These are phyloP conservation scores for Channa argus DNA, from an alignment of 2,113 vertebrate species.

Conservation along the genomic window DNA sequence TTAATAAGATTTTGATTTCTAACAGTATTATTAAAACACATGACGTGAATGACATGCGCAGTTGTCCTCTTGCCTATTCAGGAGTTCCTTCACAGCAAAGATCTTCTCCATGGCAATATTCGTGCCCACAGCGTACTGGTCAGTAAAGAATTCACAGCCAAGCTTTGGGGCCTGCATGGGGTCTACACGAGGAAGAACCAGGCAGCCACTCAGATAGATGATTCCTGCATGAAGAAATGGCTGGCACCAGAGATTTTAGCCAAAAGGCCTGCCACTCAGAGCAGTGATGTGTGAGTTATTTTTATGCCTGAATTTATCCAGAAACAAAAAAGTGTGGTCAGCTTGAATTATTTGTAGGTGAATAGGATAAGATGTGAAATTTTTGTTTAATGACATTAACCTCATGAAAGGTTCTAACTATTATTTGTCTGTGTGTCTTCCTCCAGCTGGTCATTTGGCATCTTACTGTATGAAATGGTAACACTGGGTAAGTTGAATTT, in stretches of 20 bases:
- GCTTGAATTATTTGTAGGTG: too few species aligned
- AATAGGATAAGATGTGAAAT: not conserved
- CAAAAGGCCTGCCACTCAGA: slow-evolving; percentile 78
- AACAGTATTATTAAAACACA: not conserved
- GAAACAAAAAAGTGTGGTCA: too few species aligned
- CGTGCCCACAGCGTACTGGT: slow-evolving; percentile 91
- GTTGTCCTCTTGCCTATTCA: slow-evolving; percentile 53
- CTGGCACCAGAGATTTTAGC: slow-evolving; percentile 90
- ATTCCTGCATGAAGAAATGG: slow-evolving; percentile 91
- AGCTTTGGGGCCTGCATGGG: slow-evolving; percentile 89
- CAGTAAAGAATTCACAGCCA: slow-evolving; percentile 85
- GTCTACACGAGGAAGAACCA: slow-evolving; percentile 83
- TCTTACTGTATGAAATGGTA: slow-evolving; percentile 91
- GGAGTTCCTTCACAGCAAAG: slow-evolving; percentile 90
- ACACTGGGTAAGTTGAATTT: slow-evolving; percentile 86
- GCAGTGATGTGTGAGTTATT: slow-evolving; percentile 88
- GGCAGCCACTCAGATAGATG: slow-evolving; percentile 57
- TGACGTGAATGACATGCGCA: not conserved
- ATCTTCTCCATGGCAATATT: slow-evolving; percentile 90
- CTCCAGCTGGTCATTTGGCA: slow-evolving; percentile 92
- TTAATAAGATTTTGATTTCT: not conserved
- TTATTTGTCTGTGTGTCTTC: not conserved
- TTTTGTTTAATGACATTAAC: not conserved
- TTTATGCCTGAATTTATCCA: not conserved
- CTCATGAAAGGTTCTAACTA: not conserved